Base-by-base conservation (phyloP, 2,888 invertebrate genomes). In the Ernsta delagoae region DNA sequence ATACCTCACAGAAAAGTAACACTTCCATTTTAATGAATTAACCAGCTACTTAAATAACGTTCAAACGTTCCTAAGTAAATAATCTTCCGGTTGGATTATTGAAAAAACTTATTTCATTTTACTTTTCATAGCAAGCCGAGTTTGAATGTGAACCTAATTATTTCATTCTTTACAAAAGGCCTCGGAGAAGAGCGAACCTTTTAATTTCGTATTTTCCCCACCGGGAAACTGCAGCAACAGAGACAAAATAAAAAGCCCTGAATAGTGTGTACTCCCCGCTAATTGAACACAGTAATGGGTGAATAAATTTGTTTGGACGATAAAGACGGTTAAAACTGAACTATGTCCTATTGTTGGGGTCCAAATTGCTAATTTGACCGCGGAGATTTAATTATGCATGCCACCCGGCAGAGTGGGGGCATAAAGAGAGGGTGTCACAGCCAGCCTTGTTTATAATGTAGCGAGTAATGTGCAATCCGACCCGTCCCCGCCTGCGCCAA, bases 381-480 rank as follows among this genome's bases (percentile, higher is more conserved):
- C 89, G 83, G 84, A 89, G 89, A 92, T 92, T 92, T 92, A 92
- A 93, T 93, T 93, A 93, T 92, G 92, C 90, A 93, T 91, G 86
- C 90, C 85, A 85, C 83, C 85, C 84, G 83, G 80, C 78, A 61
- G 84, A 83, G 87, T 82, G 84, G 86, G 85, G 86, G 84, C 82
- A 50, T 86, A 86, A 88, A 89, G 90, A 84, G 89, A 85, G 87
- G 86, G 86, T 89, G 90, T 90, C 90, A 88, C 89, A 79, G 83
- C 75, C 90, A 86, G 85, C 83, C 87, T 91, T 91, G 90, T 92
- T 91, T 91, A 91, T 92, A 91, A 92, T 92, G 89, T 92, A 91
- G 85, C 89, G 84, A 88, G 89, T 87, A 89, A 90, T 87, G 89
- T 88, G 87, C 88, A 87, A 88, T 88, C 87, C 87, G 77, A 84